phyloP scores from a whole-genome alignment of 1,140 invertebrate genomes.

The Drosophila melanogaster region Release_6_plus_ISO1_MT NT_033779.5:20522501-20523000 shows the following conservation, averaged over 20 bases:
- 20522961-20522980: slow-evolving; percentile 65
- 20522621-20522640: not conserved
- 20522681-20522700: slow-evolving; percentile 4
- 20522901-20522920: slow-evolving; percentile 22
- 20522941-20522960: slow-evolving; percentile 71
- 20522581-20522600: too few relatives aligned
- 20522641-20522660: not conserved
- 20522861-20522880: slow-evolving; percentile 75
- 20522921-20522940: slow-evolving; percentile 65
- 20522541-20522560: not conserved
- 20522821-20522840: not conserved
- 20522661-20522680: slow-evolving; percentile 6
- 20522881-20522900: slow-evolving; percentile 19
- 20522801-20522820: slow-evolving; percentile 10
- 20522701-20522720: slow-evolving; percentile 7
- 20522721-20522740: slow-evolving; percentile 21
- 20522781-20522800: slow-evolving; percentile 29
- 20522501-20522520: slow-evolving; percentile 15
- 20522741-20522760: slow-evolving; percentile 12
- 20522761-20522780: slow-evolving; percentile 34
- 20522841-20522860: slow-evolving; percentile 57
- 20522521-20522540: slow-evolving; percentile 13
- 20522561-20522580: too few relatives aligned
- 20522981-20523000: slow-evolving; percentile 61
- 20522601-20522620: not conserved